A percentile compares a stretch with the other conserved stretches of the same genome.
Conservation (phyloP, 2,113 vertebrate genomes). For the Erythrocebus patas region DNA sequence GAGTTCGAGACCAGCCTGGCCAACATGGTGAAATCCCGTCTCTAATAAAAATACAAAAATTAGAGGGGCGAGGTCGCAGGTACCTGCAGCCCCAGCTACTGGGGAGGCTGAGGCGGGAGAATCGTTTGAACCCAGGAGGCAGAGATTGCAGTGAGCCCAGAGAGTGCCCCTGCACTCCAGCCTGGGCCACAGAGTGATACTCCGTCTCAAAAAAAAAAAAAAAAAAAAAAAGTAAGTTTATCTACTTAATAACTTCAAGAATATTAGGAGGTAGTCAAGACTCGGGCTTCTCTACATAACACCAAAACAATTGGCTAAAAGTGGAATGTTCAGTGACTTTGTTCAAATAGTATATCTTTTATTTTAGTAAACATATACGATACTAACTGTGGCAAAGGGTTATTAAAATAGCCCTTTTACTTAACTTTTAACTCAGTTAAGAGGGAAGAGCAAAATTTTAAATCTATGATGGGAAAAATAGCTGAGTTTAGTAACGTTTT, state of each 20-base stretch:
- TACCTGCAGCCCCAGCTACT: too few relatives aligned
- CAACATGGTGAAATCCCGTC: too few relatives aligned
- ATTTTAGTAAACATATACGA: slow-evolving; percentile 32
- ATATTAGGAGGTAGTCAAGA: background rate
- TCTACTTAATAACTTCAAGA: background rate
- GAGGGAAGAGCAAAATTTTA: slow-evolving; percentile 31
- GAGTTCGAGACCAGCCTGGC: too few relatives aligned
- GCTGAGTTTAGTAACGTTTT: slow-evolving; percentile 10
- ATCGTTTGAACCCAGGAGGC: too few relatives aligned
- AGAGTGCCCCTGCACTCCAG: too few relatives aligned
- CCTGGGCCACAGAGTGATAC: too few relatives aligned
- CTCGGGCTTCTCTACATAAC: background rate
- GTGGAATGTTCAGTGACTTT: background rate
- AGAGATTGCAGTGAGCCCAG: too few relatives aligned
- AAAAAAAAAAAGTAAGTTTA: background rate
- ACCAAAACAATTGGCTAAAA: slow-evolving; percentile 16
- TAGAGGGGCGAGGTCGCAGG: too few relatives aligned
- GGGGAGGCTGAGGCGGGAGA: too few relatives aligned
- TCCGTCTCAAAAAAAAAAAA: too few relatives aligned
- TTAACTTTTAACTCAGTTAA: background rate
- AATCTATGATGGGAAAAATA: slow-evolving; percentile 27
- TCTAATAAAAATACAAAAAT: too few relatives aligned
- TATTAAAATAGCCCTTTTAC: background rate
- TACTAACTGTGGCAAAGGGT: background rate
- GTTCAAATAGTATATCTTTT: slow-evolving; percentile 28